Evolutionary conservation across 2,888 invertebrate species (phyloP).

Genomic region (Pemphredon lugubris): DNA sequence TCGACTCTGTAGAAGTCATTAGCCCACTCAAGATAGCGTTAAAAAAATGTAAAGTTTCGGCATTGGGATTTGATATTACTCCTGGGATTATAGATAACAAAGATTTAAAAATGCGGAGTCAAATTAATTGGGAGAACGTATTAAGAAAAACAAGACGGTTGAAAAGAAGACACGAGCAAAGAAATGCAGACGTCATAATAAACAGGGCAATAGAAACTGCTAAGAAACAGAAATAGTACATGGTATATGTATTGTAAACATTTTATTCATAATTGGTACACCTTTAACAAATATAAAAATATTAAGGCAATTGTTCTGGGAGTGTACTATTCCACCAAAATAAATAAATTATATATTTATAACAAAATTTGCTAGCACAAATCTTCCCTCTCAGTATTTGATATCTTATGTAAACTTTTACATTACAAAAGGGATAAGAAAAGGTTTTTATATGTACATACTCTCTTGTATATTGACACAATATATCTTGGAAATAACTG

Average conservation of each 20-base stretch:
- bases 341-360: constrained; percentile 40
- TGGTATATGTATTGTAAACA: background rate
- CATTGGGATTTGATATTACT: constrained; percentile 58
- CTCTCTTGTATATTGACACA: constrained; percentile 18
- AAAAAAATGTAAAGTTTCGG: constrained; percentile 31
- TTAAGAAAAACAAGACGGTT: constrained; percentile 65
- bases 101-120: constrained; percentile 65
- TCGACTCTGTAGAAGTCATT: constrained; percentile 62
- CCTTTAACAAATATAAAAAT: constrained; percentile 2
- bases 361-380: constrained; percentile 20
- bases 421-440: background rate
- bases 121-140: constrained; percentile 74
- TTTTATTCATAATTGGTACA: constrained; percentile 14
- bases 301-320: constrained; percentile 2
- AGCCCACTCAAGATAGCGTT: constrained; percentile 41
- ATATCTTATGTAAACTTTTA: constrained; percentile 2
- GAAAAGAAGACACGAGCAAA: constrained; percentile 62
- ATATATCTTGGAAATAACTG: constrained; percentile 3
- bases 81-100: constrained; percentile 71
- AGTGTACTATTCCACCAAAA: constrained; percentile 28
- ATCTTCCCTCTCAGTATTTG: background rate
- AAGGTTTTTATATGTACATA: constrained; percentile 5
- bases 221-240: constrained; percentile 52
- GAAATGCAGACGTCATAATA: constrained; percentile 59
- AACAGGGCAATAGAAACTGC: constrained; percentile 68